Base-by-base conservation (phyloP, 53 echinoderm and acorn worm genomes). In the Hippasteria phrygiana region DNA sequence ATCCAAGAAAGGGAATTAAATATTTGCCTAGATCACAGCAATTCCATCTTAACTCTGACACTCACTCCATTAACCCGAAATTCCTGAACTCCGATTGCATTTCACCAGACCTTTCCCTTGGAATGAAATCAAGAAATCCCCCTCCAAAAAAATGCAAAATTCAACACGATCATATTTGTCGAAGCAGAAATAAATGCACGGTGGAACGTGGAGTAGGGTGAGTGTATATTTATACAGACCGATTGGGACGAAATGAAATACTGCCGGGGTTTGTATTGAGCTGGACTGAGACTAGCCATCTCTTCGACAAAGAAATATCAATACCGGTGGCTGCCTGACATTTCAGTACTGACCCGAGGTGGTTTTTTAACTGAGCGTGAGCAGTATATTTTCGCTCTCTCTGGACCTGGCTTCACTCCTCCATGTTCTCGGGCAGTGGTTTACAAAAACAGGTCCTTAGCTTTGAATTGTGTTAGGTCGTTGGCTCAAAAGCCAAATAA, bases 201-300 rank as follows among this genome's bases (percentile, higher is more conserved):
- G 50, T 43, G 29, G 43, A 28, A 11, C 17, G 9, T 31, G 16
- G 81, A 37, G 55, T 18, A 65, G 62, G 45, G 64, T 4, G 35
- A 62, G 8, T 54, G 59, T 59, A 63, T 81, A 81, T 81, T 81
- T 62, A 81, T 55, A 43, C 81, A 81, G 81, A 29, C 63, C 22
- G 81, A 81, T 80, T 80, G 80, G 62, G 35, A 26, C 27, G 81
- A 64, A 64, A 81, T 63, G 26, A 42, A 81, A 81, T 63, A 81
- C 81, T 64, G 81, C 55, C n/a, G n/a, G 59, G 79, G 55, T 55
- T 22, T 35, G 48, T 53, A 77, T 78, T 55, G 55, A 56, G 2
- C 1, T 35, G 22, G 6, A 64, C 22, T 42, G 24, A n/a, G 72
- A 22, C 20, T 39, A 5, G 20, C n/a, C 22, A 31, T 16, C 81